Conservation (phyloP, 2,113 vertebrate species). For the Eptesicus fuscus region DNA sequence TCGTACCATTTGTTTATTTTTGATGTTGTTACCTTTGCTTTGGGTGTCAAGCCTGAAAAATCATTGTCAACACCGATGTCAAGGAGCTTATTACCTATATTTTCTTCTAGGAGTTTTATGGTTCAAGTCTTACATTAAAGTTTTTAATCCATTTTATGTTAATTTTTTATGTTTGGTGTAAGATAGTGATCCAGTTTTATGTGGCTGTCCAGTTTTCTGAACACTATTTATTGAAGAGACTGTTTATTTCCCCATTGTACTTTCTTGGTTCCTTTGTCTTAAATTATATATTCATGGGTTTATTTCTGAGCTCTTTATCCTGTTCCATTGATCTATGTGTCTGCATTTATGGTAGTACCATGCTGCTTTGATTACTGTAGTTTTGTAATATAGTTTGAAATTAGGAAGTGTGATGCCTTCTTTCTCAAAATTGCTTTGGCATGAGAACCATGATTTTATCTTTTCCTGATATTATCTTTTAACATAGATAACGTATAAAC, state of each 20-base stretch:
- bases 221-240: background rate
- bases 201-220: background rate
- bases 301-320: background rate
- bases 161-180: background rate
- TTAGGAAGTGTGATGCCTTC: background rate
- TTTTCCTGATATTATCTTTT: constrained; percentile 23
- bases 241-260: background rate
- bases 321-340: background rate
- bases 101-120: background rate
- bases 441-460: background rate
- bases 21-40: background rate
- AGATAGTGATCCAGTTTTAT: background rate
- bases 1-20: background rate
- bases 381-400: background rate
- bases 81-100: background rate
- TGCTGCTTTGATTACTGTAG: background rate
- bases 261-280: background rate
- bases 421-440: background rate
- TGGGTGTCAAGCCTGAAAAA: background rate
- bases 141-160: background rate
- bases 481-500: constrained; percentile 14
- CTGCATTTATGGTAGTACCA: background rate
- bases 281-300: background rate
- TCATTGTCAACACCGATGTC: background rate
- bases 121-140: background rate